These are phyloP conservation scores for Denticeps clupeoides DNA, from an alignment of 2,797 vertebrate species.

Conservation along the genomic window DNA sequence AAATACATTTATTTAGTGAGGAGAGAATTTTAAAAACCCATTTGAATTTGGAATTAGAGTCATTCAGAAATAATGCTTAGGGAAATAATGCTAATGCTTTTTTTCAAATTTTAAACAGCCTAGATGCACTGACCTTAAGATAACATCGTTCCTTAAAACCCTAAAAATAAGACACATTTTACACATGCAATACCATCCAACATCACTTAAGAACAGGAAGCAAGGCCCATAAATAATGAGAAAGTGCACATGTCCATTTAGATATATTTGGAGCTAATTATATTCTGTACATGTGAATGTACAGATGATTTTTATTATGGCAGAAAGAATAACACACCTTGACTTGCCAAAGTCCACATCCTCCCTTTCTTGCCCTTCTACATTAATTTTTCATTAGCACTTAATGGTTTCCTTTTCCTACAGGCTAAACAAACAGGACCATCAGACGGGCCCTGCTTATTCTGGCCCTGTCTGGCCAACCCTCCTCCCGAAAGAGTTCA, in stretches of 20 bases:
- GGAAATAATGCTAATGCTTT: too few species aligned
- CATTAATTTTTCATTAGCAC: slow-evolving; percentile 40
- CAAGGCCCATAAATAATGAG: too few species aligned
- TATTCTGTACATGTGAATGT: slow-evolving; percentile 31
- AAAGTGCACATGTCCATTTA: neutral
- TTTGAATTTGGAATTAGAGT: too few species aligned
- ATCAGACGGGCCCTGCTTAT: slow-evolving; percentile 13
- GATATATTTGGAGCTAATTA: slow-evolving; percentile 6
- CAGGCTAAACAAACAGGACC: slow-evolving; percentile 29
- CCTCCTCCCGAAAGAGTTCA: slow-evolving; percentile 11
- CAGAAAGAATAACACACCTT: slow-evolving; percentile 24
- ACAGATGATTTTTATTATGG: slow-evolving; percentile 17
- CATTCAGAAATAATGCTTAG: too few species aligned
- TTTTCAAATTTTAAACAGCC: too few species aligned
- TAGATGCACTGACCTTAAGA: too few species aligned
- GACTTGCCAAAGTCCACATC: slow-evolving; percentile 38
- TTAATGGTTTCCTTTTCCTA: slow-evolving; percentile 46
- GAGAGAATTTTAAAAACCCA: too few species aligned
- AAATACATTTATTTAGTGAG: too few species aligned
- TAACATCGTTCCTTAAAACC: too few species aligned
- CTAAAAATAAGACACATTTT: too few species aligned
- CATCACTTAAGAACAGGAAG: too few species aligned
- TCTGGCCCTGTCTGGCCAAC: slow-evolving; percentile 6
- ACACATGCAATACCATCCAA: too few species aligned
- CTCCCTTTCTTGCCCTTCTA: slow-evolving; percentile 38